A percentile compares a stretch with the other conserved stretches of the same genome.
Conservation (phyloP, 30 jellyfish, hydroid and myxozoan species). For the Chironex yamaguchii region DNA sequence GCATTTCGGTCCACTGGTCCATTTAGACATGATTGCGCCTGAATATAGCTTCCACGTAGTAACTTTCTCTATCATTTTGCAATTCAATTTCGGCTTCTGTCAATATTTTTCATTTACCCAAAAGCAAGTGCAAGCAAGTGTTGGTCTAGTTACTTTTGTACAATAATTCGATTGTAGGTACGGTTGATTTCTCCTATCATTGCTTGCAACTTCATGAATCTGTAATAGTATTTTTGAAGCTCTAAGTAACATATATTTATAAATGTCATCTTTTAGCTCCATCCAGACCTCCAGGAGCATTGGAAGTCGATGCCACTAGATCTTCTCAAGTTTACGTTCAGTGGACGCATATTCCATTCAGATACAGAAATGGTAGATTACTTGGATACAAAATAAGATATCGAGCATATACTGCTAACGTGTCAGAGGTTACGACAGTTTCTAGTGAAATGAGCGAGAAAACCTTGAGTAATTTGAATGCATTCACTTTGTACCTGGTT, state of each 20-base stretch:
- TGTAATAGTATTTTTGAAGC: not conserved
- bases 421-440: not conserved
- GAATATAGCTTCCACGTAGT: too few species aligned
- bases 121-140: too few species aligned
- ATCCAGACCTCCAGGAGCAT: conserved; percentile 29
- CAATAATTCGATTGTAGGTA: too few species aligned
- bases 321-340: conserved; percentile 45
- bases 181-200: not conserved
- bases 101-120: too few species aligned
- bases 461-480: conserved; percentile 5
- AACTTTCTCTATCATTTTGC: too few species aligned
- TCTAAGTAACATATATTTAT: not conserved
- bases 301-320: not conserved
- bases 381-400: conserved; percentile 63
- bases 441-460: conserved; percentile 17
- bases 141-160: too few species aligned
- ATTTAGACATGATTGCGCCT: too few species aligned
- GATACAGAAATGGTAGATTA: conserved; percentile 30
- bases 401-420: not conserved
- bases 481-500: conserved; percentile 66
- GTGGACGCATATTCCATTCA: conserved; percentile 55
- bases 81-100: too few species aligned
- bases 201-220: not conserved
- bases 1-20: too few species aligned
- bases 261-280: conserved; percentile 43